Evolutionary conservation across 1,140 invertebrate species (phyloP).

Genomic region (Micrasema longulum): DNA sequence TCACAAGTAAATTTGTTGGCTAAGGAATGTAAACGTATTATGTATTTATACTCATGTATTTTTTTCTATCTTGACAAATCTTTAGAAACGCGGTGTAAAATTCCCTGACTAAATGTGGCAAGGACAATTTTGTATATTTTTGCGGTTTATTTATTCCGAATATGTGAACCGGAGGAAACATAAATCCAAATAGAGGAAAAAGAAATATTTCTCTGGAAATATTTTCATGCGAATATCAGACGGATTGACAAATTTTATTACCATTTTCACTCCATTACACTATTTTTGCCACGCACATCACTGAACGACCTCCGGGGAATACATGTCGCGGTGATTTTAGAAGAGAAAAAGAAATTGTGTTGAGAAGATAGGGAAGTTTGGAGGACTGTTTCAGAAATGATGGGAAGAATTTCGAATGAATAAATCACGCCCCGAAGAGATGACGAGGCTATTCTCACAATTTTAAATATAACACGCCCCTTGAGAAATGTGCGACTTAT

Average conservation of each 20-base stretch:
- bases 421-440: constrained; percentile 37
- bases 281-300: constrained; percentile 29
- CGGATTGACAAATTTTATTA: constrained; percentile 44
- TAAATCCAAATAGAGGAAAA: constrained; percentile 9
- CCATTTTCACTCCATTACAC: constrained; percentile 49
- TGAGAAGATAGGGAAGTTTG: neutral
- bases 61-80: too few species aligned
- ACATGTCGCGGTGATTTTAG: constrained; percentile 44
- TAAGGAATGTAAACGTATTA: too few species aligned
- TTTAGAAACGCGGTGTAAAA: too few species aligned
- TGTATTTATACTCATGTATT: too few species aligned
- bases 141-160: constrained; percentile 21
- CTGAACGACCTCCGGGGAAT: constrained; percentile 37
- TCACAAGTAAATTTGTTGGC: too few species aligned
- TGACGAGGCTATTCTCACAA: constrained; percentile 34
- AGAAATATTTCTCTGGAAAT: constrained; percentile 16
- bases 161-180: neutral
- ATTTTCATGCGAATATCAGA: constrained; percentile 37
- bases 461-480: constrained; percentile 36
- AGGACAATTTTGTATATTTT: too few species aligned
- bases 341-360: constrained; percentile 33
- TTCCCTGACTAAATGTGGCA: too few species aligned
- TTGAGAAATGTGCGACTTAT: constrained; percentile 12
- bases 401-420: constrained; percentile 28
- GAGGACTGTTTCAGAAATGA: constrained; percentile 28